Percentiles rank a stretch among this genome's conserved stretches.
Conservation (phyloP, 2,888 invertebrate species). For the Caenorhabditis uteleia region DNA sequence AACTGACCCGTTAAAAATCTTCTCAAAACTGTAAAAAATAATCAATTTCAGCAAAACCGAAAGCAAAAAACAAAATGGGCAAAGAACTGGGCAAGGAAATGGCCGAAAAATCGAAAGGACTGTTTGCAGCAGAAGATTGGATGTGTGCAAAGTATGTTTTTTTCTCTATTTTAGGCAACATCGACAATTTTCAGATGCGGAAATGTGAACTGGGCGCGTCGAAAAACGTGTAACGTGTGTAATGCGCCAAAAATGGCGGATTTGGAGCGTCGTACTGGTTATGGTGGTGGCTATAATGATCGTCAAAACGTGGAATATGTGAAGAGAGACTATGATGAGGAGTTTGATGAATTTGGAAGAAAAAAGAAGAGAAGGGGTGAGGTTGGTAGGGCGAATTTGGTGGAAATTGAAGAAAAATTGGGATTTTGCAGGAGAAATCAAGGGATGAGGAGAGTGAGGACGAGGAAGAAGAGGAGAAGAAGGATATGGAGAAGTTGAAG, state of each 20-base stretch:
- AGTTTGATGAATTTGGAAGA: slow-evolving; percentile 83
- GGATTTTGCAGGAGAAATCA: background rate
- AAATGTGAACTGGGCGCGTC: slow-evolving; percentile 98
- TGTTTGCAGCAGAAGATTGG: slow-evolving; percentile 98
- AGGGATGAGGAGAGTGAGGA: slow-evolving; percentile 6
- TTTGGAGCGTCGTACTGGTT: slow-evolving; percentile 60
- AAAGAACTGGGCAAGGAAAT: slow-evolving; percentile 97
- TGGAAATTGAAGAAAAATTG: background rate
- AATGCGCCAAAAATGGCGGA: slow-evolving; percentile 87
- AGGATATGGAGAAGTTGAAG: slow-evolving; percentile 5
- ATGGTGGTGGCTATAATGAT: slow-evolving; percentile 74
- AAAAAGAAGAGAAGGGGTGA: slow-evolving; percentile 60
- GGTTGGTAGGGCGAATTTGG: slow-evolving; percentile 10
- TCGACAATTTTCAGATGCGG: slow-evolving; percentile 78
- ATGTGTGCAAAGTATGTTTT: slow-evolving; percentile 84
- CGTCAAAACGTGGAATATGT: slow-evolving; percentile 84
- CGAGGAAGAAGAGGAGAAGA: slow-evolving; percentile 8
- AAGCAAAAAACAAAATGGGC: slow-evolving; percentile 71
- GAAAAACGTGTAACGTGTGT: slow-evolving; percentile 96
- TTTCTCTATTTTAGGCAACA: slow-evolving; percentile 46
- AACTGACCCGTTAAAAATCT: no score
- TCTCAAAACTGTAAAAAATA: background rate
- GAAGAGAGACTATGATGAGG: slow-evolving; percentile 79
- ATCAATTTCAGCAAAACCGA: slow-evolving; percentile 68
- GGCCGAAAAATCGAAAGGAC: slow-evolving; percentile 87